phyloP scores from a whole-genome alignment of 2,888 invertebrate species.

The Cartodere bifasciata region DNA sequence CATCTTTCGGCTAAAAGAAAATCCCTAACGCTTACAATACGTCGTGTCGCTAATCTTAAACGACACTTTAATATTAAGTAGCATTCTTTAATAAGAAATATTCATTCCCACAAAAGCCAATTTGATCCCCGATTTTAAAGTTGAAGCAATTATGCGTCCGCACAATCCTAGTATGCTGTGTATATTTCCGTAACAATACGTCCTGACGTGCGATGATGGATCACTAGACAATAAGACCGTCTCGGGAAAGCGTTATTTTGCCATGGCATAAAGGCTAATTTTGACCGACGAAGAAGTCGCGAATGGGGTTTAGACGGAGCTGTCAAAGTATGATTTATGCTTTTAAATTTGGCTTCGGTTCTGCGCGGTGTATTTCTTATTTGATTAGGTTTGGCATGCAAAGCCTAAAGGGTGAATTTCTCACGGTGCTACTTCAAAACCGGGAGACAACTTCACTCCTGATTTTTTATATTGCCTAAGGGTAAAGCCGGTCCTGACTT shows the following conservation, averaged over 20 bases:
- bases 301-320: conserved; percentile 14
- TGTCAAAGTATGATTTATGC: conserved; percentile 33
- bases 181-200: conserved; percentile 36
- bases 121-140: conserved; percentile 33
- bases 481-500: too few species aligned
- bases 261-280: conserved; percentile 22
- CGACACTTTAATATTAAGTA: conserved; percentile 30
- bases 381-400: too few species aligned
- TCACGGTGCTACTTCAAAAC: too few species aligned
- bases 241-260: conserved; percentile 20
- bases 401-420: too few species aligned
- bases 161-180: conserved; percentile 29
- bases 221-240: conserved; percentile 35
- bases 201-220: conserved; percentile 35
- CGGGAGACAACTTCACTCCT: too few species aligned
- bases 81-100: conserved; percentile 31
- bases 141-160: conserved; percentile 35
- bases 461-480: too few species aligned
- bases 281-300: conserved; percentile 21
- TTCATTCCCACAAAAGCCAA: conserved; percentile 35
- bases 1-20: too few species aligned
- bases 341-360: conserved; percentile 24
- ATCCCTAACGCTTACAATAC: too few species aligned
- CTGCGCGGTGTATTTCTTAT: too few species aligned
- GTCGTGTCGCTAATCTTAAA: conserved; percentile 29